Percentiles rank a stretch among this genome's conserved stretches.
These are phyloP conservation scores for Lasiommata megera DNA, from an alignment of 2,888 invertebrate species.

Conservation along the genomic window DNA sequence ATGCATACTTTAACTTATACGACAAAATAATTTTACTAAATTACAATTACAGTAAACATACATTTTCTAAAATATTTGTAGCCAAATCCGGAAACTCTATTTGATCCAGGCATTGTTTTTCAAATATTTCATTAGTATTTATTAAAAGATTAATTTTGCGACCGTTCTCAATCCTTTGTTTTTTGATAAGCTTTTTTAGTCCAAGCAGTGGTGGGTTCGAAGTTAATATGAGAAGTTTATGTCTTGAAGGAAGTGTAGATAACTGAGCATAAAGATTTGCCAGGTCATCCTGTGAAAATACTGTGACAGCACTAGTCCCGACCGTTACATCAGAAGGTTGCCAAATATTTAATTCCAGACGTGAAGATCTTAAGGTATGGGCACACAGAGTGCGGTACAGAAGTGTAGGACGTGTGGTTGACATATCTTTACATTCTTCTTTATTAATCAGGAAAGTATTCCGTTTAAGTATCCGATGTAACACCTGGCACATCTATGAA, in stretches of 20 bases:
- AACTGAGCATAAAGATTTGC: conserved; percentile 33
- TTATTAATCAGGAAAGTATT: conserved; percentile 40
- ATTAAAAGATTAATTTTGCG: conserved; percentile 45
- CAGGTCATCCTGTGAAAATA: conserved; percentile 38
- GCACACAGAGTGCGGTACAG: conserved; percentile 37
- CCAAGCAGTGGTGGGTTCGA: conserved; percentile 42
- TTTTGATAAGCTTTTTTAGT: conserved; percentile 39
- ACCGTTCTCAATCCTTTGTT: conserved; percentile 35
- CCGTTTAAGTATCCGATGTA: conserved; percentile 34
- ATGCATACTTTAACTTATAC: too few relatives aligned
- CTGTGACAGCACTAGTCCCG: conserved; percentile 38
- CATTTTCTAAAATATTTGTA: conserved; percentile 29
- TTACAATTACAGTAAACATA: conserved; percentile 21
- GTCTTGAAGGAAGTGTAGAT: conserved; percentile 34
- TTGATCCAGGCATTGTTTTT: conserved; percentile 39
- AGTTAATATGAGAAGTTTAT: conserved; percentile 41
- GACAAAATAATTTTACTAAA: background rate
- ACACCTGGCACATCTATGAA: conserved; percentile 32
- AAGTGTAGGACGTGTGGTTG: conserved; percentile 28
- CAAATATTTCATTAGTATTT: conserved; percentile 40
- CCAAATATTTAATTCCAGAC: conserved; percentile 39
- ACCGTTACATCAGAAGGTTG: conserved; percentile 31
- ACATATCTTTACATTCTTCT: conserved; percentile 26
- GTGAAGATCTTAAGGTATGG: conserved; percentile 27
- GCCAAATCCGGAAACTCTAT: conserved; percentile 45